A percentile compares a stretch with the other conserved stretches of the same genome.
Evolutionary conservation across 1,140 invertebrate species (phyloP).

Genomic region (Drosophila pallidifrons): DNA sequence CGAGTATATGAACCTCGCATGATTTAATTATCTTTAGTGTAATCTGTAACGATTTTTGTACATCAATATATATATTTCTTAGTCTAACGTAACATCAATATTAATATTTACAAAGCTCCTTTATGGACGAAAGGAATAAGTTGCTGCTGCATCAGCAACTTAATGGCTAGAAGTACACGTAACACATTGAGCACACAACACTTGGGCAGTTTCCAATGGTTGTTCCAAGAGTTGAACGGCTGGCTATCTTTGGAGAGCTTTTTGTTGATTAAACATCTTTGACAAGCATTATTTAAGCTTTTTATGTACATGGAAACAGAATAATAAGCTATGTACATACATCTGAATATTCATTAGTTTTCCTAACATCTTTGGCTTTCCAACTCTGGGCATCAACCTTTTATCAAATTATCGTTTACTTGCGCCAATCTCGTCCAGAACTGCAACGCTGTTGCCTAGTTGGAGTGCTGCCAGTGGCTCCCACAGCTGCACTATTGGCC

Average conservation of each 20-base stretch:
- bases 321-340: neutral
- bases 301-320: neutral
- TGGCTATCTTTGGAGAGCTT: neutral
- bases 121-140: constrained; percentile 12
- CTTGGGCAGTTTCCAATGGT: constrained; percentile 44
- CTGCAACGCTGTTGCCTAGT: constrained; percentile 42
- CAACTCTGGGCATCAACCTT: constrained; percentile 10
- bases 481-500: neutral
- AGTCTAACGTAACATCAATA: constrained; percentile 33
- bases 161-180: constrained; percentile 21
- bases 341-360: constrained; percentile 7
- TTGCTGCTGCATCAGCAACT: neutral
- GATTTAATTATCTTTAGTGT: constrained; percentile 23
- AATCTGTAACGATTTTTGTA: constrained; percentile 65
- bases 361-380: neutral
- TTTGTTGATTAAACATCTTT: neutral
- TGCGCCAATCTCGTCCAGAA: constrained; percentile 64
- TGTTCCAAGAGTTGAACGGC: constrained; percentile 12
- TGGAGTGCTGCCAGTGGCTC: neutral
- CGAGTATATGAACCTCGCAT: constrained; percentile 25
- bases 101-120: constrained; percentile 35
- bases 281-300: neutral
- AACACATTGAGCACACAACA: constrained; percentile 69
- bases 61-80: constrained; percentile 46
- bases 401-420: constrained; percentile 40